phyloP scores from a whole-genome alignment of 2,797 vertebrate species.

The Gallirallus australis region DNA sequence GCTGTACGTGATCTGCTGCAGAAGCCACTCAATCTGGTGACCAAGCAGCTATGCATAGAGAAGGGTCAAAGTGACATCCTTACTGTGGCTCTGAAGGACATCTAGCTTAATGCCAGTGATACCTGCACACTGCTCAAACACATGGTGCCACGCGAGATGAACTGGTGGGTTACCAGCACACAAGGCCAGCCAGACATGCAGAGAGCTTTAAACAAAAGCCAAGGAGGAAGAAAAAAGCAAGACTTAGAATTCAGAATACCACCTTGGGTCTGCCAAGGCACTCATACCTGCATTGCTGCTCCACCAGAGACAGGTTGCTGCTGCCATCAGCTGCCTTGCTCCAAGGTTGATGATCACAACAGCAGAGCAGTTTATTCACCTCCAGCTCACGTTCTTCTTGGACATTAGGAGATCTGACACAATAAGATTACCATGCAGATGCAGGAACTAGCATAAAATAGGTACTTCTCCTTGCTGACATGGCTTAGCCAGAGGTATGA shows the following conservation, averaged over 20 bases:
- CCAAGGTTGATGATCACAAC: not conserved
- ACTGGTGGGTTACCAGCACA: not conserved
- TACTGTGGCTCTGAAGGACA: not conserved
- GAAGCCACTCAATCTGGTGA: not conserved
- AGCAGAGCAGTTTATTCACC: not conserved
- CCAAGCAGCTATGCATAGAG: not conserved
- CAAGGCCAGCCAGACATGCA: not conserved
- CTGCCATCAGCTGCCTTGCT: not conserved
- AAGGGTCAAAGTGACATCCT: not conserved
- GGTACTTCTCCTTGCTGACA: not conserved
- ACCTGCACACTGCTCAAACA: too few relatives aligned
- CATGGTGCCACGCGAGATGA: rapidly evolving
- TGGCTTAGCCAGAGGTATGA: not conserved
- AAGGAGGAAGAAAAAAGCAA: not conserved
- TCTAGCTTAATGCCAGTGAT: rapidly evolving
- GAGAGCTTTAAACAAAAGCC: not conserved
- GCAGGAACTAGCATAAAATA: not conserved
- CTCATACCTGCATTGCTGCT: not conserved
- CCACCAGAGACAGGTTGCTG: not conserved
- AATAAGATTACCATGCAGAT: not conserved
- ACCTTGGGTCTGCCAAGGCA: not conserved
- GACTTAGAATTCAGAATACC: not conserved
- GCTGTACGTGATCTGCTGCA: rapidly evolving
- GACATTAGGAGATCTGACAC: not conserved
- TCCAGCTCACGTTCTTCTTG: not conserved